A percentile compares a stretch with the other conserved stretches of the same genome.
phyloP scores from a whole-genome alignment of 2,888 invertebrate species.

The Trypoxylon attenuatum region DNA sequence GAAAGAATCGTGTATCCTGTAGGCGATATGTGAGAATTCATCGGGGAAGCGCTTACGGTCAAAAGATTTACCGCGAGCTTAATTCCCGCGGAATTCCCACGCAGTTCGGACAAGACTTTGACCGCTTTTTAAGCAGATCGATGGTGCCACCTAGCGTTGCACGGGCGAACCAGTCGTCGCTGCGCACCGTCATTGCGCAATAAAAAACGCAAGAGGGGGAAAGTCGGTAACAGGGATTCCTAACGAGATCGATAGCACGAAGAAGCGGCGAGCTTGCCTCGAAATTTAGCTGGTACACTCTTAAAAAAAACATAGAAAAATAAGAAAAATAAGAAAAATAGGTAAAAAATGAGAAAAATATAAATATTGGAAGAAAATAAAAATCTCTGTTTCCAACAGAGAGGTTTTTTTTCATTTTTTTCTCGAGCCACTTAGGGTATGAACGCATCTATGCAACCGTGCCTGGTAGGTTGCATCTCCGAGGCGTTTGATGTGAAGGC shows the following conservation, averaged over 20 bases:
- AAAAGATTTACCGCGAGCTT: slow-evolving; percentile 43
- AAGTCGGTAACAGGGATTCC: slow-evolving; percentile 53
- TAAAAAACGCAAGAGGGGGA: slow-evolving; percentile 23
- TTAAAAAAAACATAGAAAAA: slow-evolving; percentile 24
- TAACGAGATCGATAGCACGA: slow-evolving; percentile 43
- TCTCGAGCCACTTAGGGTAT: background rate
- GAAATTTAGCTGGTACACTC: slow-evolving; percentile 1
- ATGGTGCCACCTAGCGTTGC: slow-evolving; percentile 62
- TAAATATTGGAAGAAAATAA: slow-evolving; percentile 11
- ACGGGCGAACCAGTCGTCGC: slow-evolving; percentile 36
- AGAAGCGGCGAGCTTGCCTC: slow-evolving; percentile 10
- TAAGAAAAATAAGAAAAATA: slow-evolving; percentile 23
- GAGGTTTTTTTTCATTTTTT: background rate
- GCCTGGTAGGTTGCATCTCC: background rate
- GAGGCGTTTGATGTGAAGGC: too few relatives aligned
- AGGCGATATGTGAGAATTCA: background rate
- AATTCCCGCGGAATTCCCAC: slow-evolving; percentile 7
- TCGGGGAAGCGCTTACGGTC: slow-evolving; percentile 12
- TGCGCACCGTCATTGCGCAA: slow-evolving; percentile 33
- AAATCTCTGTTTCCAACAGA: background rate
- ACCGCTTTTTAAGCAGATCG: slow-evolving; percentile 58
- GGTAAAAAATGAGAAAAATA: slow-evolving; percentile 8
- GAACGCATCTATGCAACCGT: background rate
- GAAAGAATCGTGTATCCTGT: too few relatives aligned
- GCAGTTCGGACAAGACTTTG: slow-evolving; percentile 61